Evolutionary conservation across 2,113 vertebrate species (phyloP).

Genomic region (Neolamprologus tretocephalus): DNA sequence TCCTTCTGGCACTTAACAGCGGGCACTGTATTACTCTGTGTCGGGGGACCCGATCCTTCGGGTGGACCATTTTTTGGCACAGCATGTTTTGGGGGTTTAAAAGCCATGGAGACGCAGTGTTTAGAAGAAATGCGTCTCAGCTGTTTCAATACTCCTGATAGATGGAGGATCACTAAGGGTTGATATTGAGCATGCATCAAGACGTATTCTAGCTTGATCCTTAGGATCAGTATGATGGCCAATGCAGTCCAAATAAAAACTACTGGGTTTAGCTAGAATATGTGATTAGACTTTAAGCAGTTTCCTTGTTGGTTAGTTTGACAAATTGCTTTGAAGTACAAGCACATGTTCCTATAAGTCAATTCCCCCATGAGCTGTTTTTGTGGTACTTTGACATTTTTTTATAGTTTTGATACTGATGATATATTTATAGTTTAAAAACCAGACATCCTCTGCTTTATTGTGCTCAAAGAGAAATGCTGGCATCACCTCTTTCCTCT

Average conservation of each 20-base stretch:
- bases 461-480: not conserved
- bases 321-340: not conserved
- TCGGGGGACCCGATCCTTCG: not conserved
- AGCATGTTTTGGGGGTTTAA: not conserved
- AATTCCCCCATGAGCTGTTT: not conserved
- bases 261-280: not conserved
- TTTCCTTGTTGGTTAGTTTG: not conserved
- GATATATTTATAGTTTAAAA: not conserved
- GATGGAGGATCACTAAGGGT: not conserved
- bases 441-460: not conserved
- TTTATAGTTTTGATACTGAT: not conserved
- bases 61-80: not conserved
- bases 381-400: not conserved
- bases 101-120: not conserved
- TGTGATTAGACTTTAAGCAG: not conserved
- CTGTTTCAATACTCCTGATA: not conserved
- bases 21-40: not conserved
- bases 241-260: not conserved
- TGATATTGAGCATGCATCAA: not conserved
- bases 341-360: not conserved
- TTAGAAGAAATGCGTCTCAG: not conserved
- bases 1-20: not conserved
- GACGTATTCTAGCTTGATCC: not conserved
- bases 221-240: not conserved
- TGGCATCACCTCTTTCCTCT: not conserved